A percentile compares a stretch with the other conserved stretches of the same genome.
Conservation (phyloP, 2,797 vertebrate genomes). For the Ciconia nigra region DNA sequence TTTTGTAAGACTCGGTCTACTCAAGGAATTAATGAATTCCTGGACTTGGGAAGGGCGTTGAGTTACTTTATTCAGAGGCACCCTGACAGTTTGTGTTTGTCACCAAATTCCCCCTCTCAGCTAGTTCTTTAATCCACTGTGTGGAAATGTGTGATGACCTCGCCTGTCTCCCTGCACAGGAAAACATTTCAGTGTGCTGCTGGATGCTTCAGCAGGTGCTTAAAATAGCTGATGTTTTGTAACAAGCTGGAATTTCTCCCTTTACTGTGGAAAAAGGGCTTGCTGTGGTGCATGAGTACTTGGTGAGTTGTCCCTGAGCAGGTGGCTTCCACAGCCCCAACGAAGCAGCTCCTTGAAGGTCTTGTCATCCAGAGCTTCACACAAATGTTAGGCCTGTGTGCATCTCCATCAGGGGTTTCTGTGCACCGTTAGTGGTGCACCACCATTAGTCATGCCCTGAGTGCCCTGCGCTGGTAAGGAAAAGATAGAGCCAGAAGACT, state of each 20-base stretch:
- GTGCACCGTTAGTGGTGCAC: neutral
- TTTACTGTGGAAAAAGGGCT: neutral
- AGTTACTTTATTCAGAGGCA: neutral
- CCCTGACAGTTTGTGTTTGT: neutral
- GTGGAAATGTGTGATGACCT: neutral
- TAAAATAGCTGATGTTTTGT: constrained; percentile 44
- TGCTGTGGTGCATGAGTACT: neutral
- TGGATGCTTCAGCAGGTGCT: constrained; percentile 24
- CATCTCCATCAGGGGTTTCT: neutral
- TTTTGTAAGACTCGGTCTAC: neutral
- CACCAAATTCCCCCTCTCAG: neutral
- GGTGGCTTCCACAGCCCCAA: neutral
- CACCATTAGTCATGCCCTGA: neutral
- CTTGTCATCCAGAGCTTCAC: neutral
- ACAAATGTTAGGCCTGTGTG: fast-evolving
- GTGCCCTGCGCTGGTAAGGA: neutral
- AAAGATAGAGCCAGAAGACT: neutral
- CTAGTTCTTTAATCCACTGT: neutral
- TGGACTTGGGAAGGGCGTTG: neutral
- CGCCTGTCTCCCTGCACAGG: neutral
- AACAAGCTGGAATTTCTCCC: constrained; percentile 10
- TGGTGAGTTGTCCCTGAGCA: neutral
- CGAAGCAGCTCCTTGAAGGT: neutral
- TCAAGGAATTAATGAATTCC: constrained; percentile 9
- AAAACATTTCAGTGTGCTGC: neutral